Base-by-base conservation (phyloP, 2,888 invertebrate species). In the Orthosia cruda region DNA sequence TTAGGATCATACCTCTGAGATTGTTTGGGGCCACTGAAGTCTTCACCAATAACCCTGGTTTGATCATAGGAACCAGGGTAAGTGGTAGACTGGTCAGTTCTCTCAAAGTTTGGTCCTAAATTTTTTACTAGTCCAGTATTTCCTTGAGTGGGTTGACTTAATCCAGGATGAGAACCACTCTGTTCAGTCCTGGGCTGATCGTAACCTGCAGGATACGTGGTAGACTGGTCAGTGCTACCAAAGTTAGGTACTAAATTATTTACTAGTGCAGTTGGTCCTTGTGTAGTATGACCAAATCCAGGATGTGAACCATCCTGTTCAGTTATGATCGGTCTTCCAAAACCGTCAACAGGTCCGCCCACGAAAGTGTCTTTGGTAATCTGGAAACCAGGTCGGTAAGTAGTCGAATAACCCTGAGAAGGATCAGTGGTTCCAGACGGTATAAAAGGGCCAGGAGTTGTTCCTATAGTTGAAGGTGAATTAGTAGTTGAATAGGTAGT, bases 11-110 rank as follows among this genome's bases (percentile, higher is more conserved):
- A 96, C 45, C 85, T 91, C 83, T 94, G 95, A 5, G 87, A 87
- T 83, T 93, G 94, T 80, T 93, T 93, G 0, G 95, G 94, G 23
- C 95, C 95, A 86, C 88, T 93, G 63, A 96, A 96, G 57, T 95
- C 93, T 92, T 96, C 95, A 4, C 93, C 93, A 45, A 90, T 87
- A 4, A 90, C 71, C 57, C 59, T 89, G 3, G 67, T 59, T 18
- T 58, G 59, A 16, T 71, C 71, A 32, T 80, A 52, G 64, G 32
- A 26, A 20, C 45, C 62, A 40, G 79, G 77, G 55, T 77, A 79
- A 18, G 9, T 20, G 18, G 40, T 49, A 40, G 77, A 45, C 20
- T 63, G 66, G 4, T 69, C 65, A 62, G n/a, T 57, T 32, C 50
- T 57, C 58, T n/a, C 63, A 3, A 52, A 58, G 3, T 26, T 40